Evolutionary conservation across 2,113 vertebrate species (phyloP), one percentile per base, ranked within the genome.

Genomic region (Siniperca chuatsi): DNA sequence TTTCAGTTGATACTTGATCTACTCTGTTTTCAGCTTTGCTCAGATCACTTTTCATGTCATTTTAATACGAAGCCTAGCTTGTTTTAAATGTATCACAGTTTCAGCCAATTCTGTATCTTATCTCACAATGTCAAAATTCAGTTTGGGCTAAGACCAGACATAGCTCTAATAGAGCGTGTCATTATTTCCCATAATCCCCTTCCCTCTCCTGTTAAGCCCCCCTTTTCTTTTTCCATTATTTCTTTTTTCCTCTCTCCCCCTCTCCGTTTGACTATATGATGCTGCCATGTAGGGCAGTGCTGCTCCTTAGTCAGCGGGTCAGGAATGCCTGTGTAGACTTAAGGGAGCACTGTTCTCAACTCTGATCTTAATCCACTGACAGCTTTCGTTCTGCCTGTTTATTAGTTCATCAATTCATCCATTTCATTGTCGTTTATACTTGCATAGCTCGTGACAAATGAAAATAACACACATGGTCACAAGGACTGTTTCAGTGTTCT

Each of bases 251-350:
- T 57, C 25, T 79, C 82, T 23, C 66, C 55, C 42, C 33, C 21
- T 61, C 44, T 81, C 46, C 48, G 21, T 66, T 33, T 37, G 81
- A 90, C 67, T 81, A 87, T 90, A 84, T 81, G 88, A 84, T 84
- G 85, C 85, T 74, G 89, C 93, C 92, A 92, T 95, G 80, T 94
- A 95, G 91, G 93, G 93, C 85, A 89, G 87, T 85, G 57, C 86
- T 83, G 79, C 84, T 90, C 67, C 84, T 84, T 11, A 80, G 75
- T 88, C 78, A 71, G 75, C 46, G 66, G 78, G 83, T 82, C 84
- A 84, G 92, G 94, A 93, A 93, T 92, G 90, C 73, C 81, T 77
- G 40, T 72, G 76, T 65, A 72, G 89, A 82, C 77, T 65, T 85
- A 55, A 74, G 79, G 55, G 23, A 68, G 73, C 13, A 13, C 68